Conservation (phyloP, 2,888 invertebrate genomes). For the Monoplex corrugatus region DNA sequence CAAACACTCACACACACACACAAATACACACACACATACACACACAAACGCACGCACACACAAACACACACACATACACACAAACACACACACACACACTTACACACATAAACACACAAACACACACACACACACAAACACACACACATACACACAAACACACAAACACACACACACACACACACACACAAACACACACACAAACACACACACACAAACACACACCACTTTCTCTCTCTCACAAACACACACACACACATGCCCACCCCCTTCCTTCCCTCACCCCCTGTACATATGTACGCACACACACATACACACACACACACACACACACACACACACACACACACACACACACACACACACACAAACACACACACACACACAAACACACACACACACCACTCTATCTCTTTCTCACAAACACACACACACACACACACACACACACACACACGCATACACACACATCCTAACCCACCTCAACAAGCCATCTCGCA, state of each 20-base stretch:
- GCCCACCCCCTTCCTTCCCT: no score
- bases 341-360: neutral
- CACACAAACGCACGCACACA: no score
- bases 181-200: constrained; percentile 26
- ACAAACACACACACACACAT: neutral
- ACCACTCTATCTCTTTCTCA: neutral
- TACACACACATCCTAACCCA: neutral
- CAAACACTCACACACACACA: constrained; percentile 23
- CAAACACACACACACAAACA: neutral
- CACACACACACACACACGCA: constrained; percentile 1
- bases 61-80: no score
- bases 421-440: neutral
- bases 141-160: neutral
- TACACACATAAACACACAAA: neutral
- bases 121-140: neutral
- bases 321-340: neutral
- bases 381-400: neutral
- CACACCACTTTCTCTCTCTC: neutral
- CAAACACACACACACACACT: constrained; percentile 4
- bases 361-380: neutral
- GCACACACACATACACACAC: neutral
- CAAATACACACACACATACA: neutral
- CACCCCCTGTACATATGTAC: no score
- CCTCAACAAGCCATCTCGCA: neutral
- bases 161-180: neutral